Evolutionary conservation across 2,888 invertebrate genomes (phyloP).

Genomic region (Girardia tigrina): DNA sequence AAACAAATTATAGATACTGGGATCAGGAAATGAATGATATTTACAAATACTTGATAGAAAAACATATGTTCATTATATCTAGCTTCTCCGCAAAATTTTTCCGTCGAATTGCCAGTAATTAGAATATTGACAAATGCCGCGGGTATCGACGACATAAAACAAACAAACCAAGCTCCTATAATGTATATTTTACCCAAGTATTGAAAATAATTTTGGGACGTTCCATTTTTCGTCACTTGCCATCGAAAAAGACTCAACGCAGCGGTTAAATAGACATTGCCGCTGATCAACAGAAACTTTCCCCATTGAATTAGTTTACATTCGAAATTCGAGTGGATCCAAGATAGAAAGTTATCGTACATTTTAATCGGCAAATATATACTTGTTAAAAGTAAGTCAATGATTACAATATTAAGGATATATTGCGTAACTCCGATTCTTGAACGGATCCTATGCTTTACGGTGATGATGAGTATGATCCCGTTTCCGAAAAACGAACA

Average conservation of each 20-base stretch:
- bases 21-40: not conserved
- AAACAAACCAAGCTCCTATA: not conserved
- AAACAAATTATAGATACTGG: not conserved
- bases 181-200: not conserved
- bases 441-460: not conserved
- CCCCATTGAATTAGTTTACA: not conserved
- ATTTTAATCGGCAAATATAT: slow-evolving; percentile 5
- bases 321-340: not conserved
- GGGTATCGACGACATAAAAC: not conserved
- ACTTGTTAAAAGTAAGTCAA: not conserved
- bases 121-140: not conserved
- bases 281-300: not conserved
- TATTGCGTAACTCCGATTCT: not conserved
- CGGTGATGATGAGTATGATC: not conserved
- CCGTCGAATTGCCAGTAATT: not conserved
- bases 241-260: not conserved
- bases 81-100: not conserved
- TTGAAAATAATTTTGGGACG: not conserved
- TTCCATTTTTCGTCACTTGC: not conserved
- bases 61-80: not conserved
- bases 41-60: not conserved
- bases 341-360: not conserved
- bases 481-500: not conserved
- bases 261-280: not conserved
- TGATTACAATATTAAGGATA: not conserved